Evolutionary conservation across 2,113 vertebrate genomes (phyloP).

Genomic region (Motacilla tschutschensis): DNA sequence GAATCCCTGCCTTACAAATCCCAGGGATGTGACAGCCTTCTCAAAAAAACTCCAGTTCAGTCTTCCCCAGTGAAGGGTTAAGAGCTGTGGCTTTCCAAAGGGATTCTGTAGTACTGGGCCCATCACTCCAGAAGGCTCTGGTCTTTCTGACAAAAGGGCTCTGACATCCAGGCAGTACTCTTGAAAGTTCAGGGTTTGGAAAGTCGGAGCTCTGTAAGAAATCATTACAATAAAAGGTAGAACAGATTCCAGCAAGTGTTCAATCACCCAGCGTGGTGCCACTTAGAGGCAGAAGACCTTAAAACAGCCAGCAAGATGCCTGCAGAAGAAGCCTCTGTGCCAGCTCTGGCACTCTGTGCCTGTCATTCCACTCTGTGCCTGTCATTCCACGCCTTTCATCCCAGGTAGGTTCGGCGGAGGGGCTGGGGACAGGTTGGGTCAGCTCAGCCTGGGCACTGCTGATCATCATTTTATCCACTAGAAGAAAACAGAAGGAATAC

Average conservation of each 20-base stretch:
- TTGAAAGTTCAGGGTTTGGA: slow-evolving; percentile 1
- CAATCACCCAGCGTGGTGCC: slow-evolving; percentile 24
- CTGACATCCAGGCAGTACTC: neutral
- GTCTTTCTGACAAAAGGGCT: slow-evolving; percentile 30
- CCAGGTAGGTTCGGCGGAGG: neutral
- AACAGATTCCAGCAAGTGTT: slow-evolving; percentile 28
- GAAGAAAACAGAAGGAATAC: neutral
- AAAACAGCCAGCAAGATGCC: slow-evolving; percentile 26
- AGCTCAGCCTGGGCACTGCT: neutral
- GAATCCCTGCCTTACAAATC: neutral
- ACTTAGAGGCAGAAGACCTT: slow-evolving; percentile 9
- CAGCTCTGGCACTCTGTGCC: neutral
- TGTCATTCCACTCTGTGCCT: slow-evolving; percentile 21
- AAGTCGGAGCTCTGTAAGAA: slow-evolving; percentile 16
- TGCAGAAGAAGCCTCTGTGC: slow-evolving; percentile 21
- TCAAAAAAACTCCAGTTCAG: neutral
- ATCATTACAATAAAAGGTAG: slow-evolving; percentile 37
- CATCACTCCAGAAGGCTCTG: slow-evolving; percentile 35
- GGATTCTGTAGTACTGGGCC: slow-evolving; percentile 8
- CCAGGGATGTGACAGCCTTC: neutral
- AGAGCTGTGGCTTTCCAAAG: slow-evolving; percentile 42
- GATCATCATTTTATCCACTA: neutral
- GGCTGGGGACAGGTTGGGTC: neutral
- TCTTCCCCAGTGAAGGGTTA: neutral
- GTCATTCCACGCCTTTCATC: slow-evolving; percentile 9